phyloP scores from a whole-genome alignment of 2,113 vertebrate species.

The Miniopterus natalensis region DNA sequence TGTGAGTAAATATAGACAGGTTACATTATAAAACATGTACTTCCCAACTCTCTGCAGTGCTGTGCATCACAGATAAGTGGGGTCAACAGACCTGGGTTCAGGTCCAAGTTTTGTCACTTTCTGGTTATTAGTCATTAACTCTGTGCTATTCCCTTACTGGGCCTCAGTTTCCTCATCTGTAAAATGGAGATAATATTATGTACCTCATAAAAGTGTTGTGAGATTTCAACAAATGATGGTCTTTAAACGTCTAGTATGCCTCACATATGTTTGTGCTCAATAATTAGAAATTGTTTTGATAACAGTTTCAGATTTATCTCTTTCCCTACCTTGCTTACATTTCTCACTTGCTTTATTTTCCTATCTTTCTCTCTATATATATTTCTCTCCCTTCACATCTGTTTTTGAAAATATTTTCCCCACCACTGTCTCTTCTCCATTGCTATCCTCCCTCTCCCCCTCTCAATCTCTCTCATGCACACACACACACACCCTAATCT shows the following conservation, averaged over 20 bases:
- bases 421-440: background rate
- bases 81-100: background rate
- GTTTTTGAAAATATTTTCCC: background rate
- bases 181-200: background rate
- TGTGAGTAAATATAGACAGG: background rate
- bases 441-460: fast-evolving
- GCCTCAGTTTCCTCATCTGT: background rate
- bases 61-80: too few relatives aligned
- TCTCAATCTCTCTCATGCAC: background rate
- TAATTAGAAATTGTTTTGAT: background rate
- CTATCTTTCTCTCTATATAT: background rate
- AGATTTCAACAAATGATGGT: background rate
- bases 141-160: background rate
- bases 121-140: background rate
- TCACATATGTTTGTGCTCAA: background rate
- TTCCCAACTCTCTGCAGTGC: background rate
- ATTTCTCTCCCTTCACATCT: background rate
- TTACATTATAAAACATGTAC: background rate
- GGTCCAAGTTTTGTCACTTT: background rate
- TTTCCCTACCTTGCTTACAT: background rate
- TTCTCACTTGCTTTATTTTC: background rate
- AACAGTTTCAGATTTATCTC: background rate
- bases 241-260: background rate
- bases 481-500: background rate
- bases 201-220: background rate